A percentile compares a stretch with the other conserved stretches of the same genome.
These are phyloP conservation scores for Phaenicophaeus curvirostris DNA, from an alignment of 2,797 vertebrate genomes.

Conservation along the genomic window DNA sequence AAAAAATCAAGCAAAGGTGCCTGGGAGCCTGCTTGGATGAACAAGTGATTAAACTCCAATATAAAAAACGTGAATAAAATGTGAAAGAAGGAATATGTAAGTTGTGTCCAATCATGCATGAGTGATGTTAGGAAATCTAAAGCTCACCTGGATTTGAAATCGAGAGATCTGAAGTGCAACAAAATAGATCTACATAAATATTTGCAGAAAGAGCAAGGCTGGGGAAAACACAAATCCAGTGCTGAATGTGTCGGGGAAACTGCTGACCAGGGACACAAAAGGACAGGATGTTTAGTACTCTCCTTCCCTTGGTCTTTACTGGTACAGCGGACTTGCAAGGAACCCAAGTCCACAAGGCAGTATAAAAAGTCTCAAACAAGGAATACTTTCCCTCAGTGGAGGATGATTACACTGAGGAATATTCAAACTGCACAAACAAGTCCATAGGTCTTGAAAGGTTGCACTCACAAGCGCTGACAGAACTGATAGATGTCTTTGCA, in stretches of 20 bases:
- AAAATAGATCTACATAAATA: not conserved
- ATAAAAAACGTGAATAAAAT: not conserved
- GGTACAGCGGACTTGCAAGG: not conserved
- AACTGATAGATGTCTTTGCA: not conserved
- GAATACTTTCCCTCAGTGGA: not conserved
- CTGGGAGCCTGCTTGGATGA: not conserved
- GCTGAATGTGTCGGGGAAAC: not conserved
- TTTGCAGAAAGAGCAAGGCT: not conserved
- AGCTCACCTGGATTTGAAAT: not conserved
- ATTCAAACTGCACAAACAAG: not conserved
- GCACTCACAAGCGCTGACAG: not conserved
- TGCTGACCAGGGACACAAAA: not conserved
- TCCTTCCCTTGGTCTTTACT: not conserved
- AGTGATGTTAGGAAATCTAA: not conserved
- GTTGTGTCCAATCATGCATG: fast-evolving
- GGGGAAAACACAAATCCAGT: not conserved
- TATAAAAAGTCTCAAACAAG: not conserved
- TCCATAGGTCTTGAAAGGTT: not conserved
- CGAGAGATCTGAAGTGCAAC: not conserved
- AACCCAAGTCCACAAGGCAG: not conserved
- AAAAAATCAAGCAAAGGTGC: not conserved
- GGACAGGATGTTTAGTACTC: not conserved
- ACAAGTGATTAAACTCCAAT: not conserved
- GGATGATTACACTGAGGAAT: not conserved
- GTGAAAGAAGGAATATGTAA: not conserved